phyloP scores from a whole-genome alignment of 2,113 vertebrate species.

The Phalacrocorax carbo region DNA sequence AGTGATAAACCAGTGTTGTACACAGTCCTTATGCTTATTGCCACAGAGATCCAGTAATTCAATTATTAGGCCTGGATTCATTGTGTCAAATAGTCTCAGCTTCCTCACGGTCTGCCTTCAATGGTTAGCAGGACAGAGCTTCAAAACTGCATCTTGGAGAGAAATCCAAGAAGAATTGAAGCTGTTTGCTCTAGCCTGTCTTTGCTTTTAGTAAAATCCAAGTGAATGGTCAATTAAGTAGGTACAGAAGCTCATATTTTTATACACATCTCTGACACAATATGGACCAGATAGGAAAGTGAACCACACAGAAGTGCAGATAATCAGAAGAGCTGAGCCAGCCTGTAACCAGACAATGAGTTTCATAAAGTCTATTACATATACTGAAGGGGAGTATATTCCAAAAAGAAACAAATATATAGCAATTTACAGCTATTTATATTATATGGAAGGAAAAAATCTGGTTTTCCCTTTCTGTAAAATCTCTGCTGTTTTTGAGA shows the following conservation, averaged over 20 bases:
- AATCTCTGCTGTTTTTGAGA: background rate
- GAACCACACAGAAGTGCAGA: background rate
- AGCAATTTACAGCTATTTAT: no score
- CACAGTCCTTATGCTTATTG: background rate
- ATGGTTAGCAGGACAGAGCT: background rate
- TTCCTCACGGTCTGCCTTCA: background rate
- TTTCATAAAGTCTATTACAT: background rate
- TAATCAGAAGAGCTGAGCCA: background rate
- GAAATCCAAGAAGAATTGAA: background rate
- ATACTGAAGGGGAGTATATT: background rate
- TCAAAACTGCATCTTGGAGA: background rate
- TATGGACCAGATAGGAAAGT: background rate
- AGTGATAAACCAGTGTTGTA: background rate
- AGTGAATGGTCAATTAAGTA: background rate
- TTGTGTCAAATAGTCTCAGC: background rate
- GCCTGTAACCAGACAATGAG: background rate
- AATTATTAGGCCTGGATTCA: background rate
- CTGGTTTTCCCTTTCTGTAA: background rate
- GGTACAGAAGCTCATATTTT: background rate
- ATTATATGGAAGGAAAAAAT: no score
- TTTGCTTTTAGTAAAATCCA: background rate
- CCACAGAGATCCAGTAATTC: background rate
- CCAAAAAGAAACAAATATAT: background rate
- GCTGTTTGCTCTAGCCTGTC: background rate
- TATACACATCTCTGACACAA: background rate